Evolutionary conservation across 2,888 invertebrate species (phyloP), one percentile per base, ranked within the genome.

Genomic region (Acleris holmiana): DNA sequence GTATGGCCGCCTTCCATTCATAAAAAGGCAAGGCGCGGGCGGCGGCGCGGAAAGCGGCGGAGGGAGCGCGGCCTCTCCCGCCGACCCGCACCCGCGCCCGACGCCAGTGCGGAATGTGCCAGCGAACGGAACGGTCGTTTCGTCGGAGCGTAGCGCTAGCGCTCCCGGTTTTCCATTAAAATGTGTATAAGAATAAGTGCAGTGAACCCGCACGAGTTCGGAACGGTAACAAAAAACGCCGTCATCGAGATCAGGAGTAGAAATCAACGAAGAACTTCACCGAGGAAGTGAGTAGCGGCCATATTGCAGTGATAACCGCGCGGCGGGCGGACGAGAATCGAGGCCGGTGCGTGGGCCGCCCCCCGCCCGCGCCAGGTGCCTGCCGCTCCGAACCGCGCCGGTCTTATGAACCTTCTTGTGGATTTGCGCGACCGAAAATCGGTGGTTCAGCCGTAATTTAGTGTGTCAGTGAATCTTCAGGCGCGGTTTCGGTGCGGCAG

Each of bases 1-100:
- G 94, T 91, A 94, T 94, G 94, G 94, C 94, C 93, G 94, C 94
- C 94, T 93, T 93, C 94, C 94, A 94, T 94, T 94, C 94, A 94
- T 94, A 94, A 94, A 94, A 94, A 94, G 94, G 94, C 93, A 89
- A 87, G 87, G 91, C 84, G 87, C 84, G 83, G 89, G 85, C 80
- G 85, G 87, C 75, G 81, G 83, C 88, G 83, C 80, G 79, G 77
- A 79, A 88, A 80, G 91, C 89, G 91, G 89, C 86, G 91, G 89
- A 89, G 93, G 89, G 87, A 83, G 88, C 80, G 82, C 85, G 83
- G 85, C 85, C 88, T 84, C 93, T 85, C 88, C 89, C 87, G 86
- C 89, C 89, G 81, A 80, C 89, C 90, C 90, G 88, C 90, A 78
- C 88, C 85, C 85, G 86, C 88, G 78, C 82, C 88, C 89, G 89